Percentiles rank a stretch among this genome's conserved stretches.
Conservation (phyloP, 2,888 invertebrate genomes). For the Leucania comma region DNA sequence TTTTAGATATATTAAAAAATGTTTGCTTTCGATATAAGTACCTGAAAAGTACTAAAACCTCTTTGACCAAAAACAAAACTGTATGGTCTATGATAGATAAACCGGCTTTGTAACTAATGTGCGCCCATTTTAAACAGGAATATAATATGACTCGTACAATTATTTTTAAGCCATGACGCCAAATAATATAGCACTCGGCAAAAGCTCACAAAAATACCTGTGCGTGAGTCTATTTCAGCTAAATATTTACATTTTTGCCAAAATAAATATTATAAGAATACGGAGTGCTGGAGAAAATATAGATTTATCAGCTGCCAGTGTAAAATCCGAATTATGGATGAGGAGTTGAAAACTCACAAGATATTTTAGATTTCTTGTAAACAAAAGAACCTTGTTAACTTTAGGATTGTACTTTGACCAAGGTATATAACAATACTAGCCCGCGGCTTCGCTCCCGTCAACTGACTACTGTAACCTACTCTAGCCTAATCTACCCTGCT, state of each 20-base stretch:
- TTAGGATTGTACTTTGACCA: not conserved
- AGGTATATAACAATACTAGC: too few species aligned
- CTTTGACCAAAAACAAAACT: too few species aligned
- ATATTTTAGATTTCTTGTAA: constrained; percentile 4
- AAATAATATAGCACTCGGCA: constrained; percentile 28
- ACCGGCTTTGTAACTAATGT: too few species aligned
- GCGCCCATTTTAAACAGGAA: not conserved
- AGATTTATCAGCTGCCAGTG: constrained; percentile 18
- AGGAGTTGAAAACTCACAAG: not conserved
- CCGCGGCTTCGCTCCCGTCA: too few species aligned
- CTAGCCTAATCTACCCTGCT: too few species aligned
- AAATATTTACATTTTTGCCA: constrained; percentile 52
- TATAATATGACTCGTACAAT: not conserved
- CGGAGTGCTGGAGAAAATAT: constrained; percentile 21
- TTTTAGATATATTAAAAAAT: too few species aligned
- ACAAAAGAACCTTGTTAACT: not conserved
- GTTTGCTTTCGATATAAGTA: too few species aligned
- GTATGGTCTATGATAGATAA: too few species aligned
- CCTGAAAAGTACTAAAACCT: too few species aligned
- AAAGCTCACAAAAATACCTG: constrained; percentile 48
- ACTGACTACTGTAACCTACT: too few species aligned
- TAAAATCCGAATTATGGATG: constrained; percentile 14
- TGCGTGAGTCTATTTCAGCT: constrained; percentile 32
- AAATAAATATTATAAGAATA: constrained; percentile 51
- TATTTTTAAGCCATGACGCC: constrained; percentile 54